Percentiles rank a stretch among this genome's conserved stretches.
Evolutionary conservation across 2,797 vertebrate species (phyloP).

Genomic region (Sphenopsis melanotis): DNA sequence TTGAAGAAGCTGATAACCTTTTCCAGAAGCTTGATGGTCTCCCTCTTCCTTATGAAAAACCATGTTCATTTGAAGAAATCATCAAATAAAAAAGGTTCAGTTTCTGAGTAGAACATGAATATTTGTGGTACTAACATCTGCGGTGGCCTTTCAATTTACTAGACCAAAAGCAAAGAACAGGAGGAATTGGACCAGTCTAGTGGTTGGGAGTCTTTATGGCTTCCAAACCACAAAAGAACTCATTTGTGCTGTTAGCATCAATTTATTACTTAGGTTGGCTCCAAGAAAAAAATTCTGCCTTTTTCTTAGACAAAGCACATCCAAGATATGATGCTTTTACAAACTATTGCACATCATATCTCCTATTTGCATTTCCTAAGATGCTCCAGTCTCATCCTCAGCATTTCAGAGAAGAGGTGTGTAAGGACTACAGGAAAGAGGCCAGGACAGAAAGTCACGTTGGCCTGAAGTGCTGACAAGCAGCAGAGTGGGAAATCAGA

Average conservation of each 20-base stretch:
- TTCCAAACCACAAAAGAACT: slow-evolving; percentile 52
- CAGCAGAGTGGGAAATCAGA: slow-evolving; percentile 25
- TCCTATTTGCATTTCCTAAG: background rate
- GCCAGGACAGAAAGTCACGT: background rate
- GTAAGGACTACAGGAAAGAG: background rate
- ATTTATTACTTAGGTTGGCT: slow-evolving; percentile 11
- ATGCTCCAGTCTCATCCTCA: background rate
- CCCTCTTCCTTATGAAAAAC: background rate
- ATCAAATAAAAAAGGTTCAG: background rate
- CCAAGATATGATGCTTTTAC: background rate
- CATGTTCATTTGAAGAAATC: background rate
- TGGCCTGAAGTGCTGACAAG: background rate
- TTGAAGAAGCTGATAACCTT: background rate
- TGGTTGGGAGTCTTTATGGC: background rate
- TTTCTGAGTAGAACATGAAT: slow-evolving; percentile 17
- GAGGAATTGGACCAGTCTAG: slow-evolving; percentile 27
- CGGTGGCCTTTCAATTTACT: slow-evolving; percentile 38
- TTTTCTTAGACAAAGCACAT: background rate
- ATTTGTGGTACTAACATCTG: slow-evolving; percentile 38
- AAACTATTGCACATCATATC: background rate
- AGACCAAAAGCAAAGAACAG: slow-evolving; percentile 9
- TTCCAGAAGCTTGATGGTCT: background rate
- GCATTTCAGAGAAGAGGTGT: background rate
- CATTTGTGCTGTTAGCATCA: slow-evolving; percentile 7
- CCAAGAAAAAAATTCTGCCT: background rate